Evolutionary conservation across 2,113 vertebrate species (phyloP), one percentile per base, ranked within the genome.

Genomic region (Thermophis baileyi): DNA sequence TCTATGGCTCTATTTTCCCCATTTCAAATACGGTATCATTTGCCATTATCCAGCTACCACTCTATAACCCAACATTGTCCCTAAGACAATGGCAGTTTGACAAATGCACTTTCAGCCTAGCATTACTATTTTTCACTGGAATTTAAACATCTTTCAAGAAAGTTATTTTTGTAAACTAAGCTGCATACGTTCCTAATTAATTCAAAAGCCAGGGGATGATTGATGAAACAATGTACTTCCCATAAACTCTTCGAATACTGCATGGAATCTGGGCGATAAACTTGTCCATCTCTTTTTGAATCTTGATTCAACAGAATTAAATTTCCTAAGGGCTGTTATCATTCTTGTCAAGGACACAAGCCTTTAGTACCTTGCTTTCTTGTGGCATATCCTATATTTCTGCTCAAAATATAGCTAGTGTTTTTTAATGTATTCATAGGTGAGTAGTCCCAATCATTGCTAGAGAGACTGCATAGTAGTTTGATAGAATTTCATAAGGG

Each of bases 401-500:
- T 44, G 35, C 35, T 22, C 69, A 81, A 0, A 90, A 1, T 92
- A 22, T 91, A 30, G 3, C 92, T 4, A 5, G 1, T 24, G 4
- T n/a, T 89, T 57, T 53, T 40, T 25, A 90, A 94, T 85, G 50
- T 51, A 0, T 87, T 7, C 50, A 44, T 94, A 35, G 63, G 50
- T 35, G 85, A 95, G 54, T 92, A 27, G 51, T 91, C 54, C 92
- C 0, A 91, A 91, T 93, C 0, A 90, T 86, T 18, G 91, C 92
- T 69, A 92, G 93, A 90, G 95, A 81, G 44, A 96, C 6, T 93
- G 60, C 94, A 96, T 94, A 87, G 24, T 91, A 94, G 93, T 93
- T 94, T 89, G 95, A 94, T 87, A 93, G 2, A 94, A 94, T 94
- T 94, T 88, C 94, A 93, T 89, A 93, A 2, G 1, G 93, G 47